Evolutionary conservation across 2,797 vertebrate genomes (phyloP).

Genomic region (Danio choprae): DNA sequence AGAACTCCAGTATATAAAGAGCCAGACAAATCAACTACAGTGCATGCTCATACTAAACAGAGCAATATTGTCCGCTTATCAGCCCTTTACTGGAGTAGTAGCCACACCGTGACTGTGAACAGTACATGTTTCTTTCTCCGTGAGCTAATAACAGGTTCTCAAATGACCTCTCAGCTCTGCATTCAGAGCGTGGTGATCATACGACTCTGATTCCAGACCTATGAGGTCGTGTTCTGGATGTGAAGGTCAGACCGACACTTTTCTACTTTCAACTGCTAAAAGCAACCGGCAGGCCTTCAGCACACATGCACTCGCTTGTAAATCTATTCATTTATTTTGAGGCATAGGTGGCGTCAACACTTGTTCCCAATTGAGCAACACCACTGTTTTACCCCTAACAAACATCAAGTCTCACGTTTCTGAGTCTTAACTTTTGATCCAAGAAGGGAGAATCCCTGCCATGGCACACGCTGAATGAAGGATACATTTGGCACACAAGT

Average conservation of each 20-base stretch:
- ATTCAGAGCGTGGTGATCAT: conserved; percentile 6
- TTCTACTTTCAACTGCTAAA: neutral
- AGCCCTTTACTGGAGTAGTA: neutral
- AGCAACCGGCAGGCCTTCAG: neutral
- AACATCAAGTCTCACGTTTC: conserved; percentile 1
- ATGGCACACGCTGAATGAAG: conserved; percentile 38
- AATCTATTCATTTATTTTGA: neutral
- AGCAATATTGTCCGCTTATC: no score
- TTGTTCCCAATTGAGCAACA: neutral
- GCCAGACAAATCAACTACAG: no score
- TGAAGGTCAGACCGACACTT: conserved; percentile 8
- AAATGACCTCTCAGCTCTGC: conserved; percentile 6
- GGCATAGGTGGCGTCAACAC: neutral
- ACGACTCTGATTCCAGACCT: conserved; percentile 27
- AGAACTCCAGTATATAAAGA: no score
- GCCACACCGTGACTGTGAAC: neutral
- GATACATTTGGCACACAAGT: conserved; percentile 28
- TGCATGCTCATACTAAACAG: no score
- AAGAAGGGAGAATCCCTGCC: neutral
- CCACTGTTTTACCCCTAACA: neutral
- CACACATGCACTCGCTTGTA: neutral
- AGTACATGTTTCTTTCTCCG: neutral
- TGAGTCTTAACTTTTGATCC: neutral
- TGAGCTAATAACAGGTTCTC: conserved; percentile 36
- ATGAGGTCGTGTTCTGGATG: conserved; percentile 25